Conservation (phyloP, 2,888 invertebrate genomes). For the Carpatolechia fugitivella region DNA sequence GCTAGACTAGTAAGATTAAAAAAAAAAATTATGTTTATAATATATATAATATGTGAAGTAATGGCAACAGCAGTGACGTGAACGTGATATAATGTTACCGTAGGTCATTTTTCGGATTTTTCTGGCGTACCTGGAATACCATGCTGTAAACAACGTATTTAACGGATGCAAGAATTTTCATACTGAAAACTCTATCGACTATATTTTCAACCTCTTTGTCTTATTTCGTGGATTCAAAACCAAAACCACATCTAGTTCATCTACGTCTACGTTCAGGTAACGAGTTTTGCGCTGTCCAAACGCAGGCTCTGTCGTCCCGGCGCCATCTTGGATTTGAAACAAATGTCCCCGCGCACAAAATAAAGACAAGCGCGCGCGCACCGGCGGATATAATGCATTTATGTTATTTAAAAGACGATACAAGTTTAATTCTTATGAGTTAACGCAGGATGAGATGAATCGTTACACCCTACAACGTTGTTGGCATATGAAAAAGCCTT, state of each 20-base stretch:
- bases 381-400: neutral
- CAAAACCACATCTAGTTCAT: neutral
- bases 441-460: constrained; percentile 27
- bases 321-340: constrained; percentile 72
- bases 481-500: neutral
- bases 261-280: constrained; percentile 30
- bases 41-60: no score
- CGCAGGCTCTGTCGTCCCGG: constrained; percentile 70
- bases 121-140: no score
- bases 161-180: no score
- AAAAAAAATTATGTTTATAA: no score
- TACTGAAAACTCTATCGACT: no score
- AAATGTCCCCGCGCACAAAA: constrained; percentile 72
- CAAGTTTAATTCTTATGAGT: constrained; percentile 4
- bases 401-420: constrained; percentile 7
- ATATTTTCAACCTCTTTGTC: no score
- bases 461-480: constrained; percentile 10
- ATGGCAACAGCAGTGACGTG: no score
- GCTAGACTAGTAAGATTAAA: no score
- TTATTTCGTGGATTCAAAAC: no score
- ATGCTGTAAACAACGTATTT: no score
- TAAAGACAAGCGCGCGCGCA: constrained; percentile 45
- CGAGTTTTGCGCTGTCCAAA: constrained; percentile 61
- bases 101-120: no score
- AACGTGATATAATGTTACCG: no score